Evolutionary conservation across 2,888 invertebrate genomes (phyloP), one percentile per base, ranked within the genome.

Genomic region (Chalcis sispes): DNA sequence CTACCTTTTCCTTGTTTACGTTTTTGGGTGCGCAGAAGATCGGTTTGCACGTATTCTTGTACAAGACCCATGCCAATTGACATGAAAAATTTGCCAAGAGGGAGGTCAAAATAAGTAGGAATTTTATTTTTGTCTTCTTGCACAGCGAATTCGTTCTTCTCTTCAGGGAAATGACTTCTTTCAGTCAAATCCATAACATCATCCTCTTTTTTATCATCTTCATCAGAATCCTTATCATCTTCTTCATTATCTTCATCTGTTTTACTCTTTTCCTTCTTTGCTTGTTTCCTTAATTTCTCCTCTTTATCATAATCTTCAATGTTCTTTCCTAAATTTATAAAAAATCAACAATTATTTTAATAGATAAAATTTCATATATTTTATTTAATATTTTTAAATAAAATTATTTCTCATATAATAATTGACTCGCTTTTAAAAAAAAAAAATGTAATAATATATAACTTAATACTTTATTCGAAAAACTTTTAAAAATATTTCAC

Each of bases 11-110:
- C 93, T 23, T 94, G 92, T 87, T 96, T 96, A 59, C 95, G 92
- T 86, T 95, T 95, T 87, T 97, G 96, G 84, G 96, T 94, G 81
- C 95, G 93, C 71, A 98, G 90, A 74, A 98, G 90, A 90, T 98
- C 98, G n/a, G 93, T 93, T 90, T 98, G 98, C 23, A 98, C 98
- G 88, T 93, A 95, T 87, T 98, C 97, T 88, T 97, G 96, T 1
- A 97, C 97, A 79, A 97, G 91, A 87, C 95, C 96, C 74, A 95
- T 92, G 36, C 98, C 98, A 82, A 98, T 95, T 85, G 96, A 95
- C 89, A 95, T 94, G 85, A 98, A 95, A 88, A 98, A 96, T 87
- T 95, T 95, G 7, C 98, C 97, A 67, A 97, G 90, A 0, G 96
- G 94, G 87, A 95, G 93, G 80, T 95, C 95, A 87, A 97, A 97